phyloP scores from a whole-genome alignment of 2,888 invertebrate genomes.

The Drosophila mimica region DNA sequence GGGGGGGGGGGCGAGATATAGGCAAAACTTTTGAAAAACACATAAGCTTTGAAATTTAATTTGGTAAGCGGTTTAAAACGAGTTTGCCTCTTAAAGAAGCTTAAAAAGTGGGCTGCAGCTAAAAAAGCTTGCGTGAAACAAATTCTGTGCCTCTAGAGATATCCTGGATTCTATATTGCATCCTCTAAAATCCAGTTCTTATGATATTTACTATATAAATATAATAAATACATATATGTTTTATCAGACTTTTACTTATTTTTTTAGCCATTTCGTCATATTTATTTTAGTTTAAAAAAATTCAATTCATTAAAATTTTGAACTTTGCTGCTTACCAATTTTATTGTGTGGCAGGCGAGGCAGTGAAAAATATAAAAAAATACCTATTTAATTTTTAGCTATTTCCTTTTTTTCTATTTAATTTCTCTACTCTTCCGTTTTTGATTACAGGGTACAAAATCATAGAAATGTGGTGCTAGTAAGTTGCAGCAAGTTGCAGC shows the following conservation, averaged over 20 bases:
- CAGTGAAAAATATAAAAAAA: neutral
- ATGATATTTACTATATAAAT: neutral
- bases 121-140: too few relatives aligned
- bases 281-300: neutral
- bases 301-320: neutral
- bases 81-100: neutral
- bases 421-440: neutral
- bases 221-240: too few relatives aligned
- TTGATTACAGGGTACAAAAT: neutral
- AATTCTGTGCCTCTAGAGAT: neutral
- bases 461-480: neutral
- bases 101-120: neutral
- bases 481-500: neutral
- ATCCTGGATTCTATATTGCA: neutral
- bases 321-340: neutral
- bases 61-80: conserved; percentile 16
- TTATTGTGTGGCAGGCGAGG: neutral
- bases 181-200: neutral
- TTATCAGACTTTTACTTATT: neutral
- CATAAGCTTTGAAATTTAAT: conserved; percentile 49
- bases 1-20: neutral
- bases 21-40: conserved; percentile 28
- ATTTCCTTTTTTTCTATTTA: neutral
- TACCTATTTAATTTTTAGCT: neutral
- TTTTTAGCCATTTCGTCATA: too few relatives aligned